A percentile compares a stretch with the other conserved stretches of the same genome.
phyloP scores from a whole-genome alignment of 1,140 invertebrate genomes.

The Drosophila sechellia region DNA sequence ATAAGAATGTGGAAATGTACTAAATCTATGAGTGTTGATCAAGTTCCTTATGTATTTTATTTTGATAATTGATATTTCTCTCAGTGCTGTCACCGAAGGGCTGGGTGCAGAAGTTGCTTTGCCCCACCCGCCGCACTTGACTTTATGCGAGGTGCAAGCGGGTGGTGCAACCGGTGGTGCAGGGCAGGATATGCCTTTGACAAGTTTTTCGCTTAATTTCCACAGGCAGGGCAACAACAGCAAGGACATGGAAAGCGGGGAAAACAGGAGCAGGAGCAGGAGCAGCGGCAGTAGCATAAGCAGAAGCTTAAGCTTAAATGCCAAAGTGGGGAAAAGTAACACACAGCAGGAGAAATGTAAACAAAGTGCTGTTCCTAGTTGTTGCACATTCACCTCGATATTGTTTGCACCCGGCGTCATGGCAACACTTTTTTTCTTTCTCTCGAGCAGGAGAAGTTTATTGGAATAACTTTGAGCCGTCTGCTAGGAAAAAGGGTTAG shows the following conservation, averaged over 20 bases:
- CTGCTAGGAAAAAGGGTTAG: conserved; percentile 1
- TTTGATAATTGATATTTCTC: neutral
- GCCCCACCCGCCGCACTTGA: conserved; percentile 55
- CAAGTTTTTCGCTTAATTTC: conserved; percentile 71
- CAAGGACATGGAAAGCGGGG: conserved; percentile 23
- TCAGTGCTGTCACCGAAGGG: conserved; percentile 19
- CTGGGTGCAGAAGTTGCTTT: conserved; percentile 22
- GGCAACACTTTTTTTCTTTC: conserved; percentile 53
- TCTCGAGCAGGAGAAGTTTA: neutral
- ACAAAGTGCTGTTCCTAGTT: conserved; percentile 57
- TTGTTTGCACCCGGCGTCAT: conserved; percentile 57
- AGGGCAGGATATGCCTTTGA: conserved; percentile 60
- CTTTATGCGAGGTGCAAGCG: conserved; percentile 50
- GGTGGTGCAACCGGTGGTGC: neutral
- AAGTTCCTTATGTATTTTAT: neutral
- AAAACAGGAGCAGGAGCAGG: neutral
- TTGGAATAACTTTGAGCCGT: conserved; percentile 3
- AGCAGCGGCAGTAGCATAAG: conserved; percentile 17
- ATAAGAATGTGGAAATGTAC: too few relatives aligned
- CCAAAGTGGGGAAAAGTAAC: conserved; percentile 60
- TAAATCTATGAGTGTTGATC: too few relatives aligned
- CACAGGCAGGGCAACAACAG: conserved; percentile 45
- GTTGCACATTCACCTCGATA: conserved; percentile 43
- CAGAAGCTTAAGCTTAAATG: conserved; percentile 70
- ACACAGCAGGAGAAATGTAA: conserved; percentile 64